Base-by-base conservation (phyloP, 2,797 vertebrate species). In the Myripristis murdjan region DNA sequence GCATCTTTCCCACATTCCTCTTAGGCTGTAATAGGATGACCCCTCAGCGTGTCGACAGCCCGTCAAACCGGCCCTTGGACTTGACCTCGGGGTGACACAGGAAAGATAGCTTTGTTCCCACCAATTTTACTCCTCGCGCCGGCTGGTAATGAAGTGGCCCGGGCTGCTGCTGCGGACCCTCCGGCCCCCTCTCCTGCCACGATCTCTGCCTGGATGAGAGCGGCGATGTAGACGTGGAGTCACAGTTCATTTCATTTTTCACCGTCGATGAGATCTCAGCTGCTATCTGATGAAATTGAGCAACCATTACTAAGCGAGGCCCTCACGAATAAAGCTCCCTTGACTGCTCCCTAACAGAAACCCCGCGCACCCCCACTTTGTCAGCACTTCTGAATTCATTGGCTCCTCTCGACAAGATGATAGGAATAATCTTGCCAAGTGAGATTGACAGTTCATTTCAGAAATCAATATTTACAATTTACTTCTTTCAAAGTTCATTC, bases 381-480 rank as follows among this genome's bases (percentile, higher is more conserved):
- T 96, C 95, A 93, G 91, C 91, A 93, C 94, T 96, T 97, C 96
- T 96, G 96, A 96, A 96, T 96, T 95, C 95, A 94, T 93, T 91
- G 95, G 60, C 71, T 75, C 53, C 82, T 88, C 93, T 65, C 65
- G 90, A 95, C 95, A 94, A 91, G 93, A 96, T 95, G 96, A 97
- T 95, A 94, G 95, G 94, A 97, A 97, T 96, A 97, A 97, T 97
- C 96, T 96, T 89, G 87, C 93, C 94, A 84, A 94, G 92, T 86
- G 93, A 97, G 97, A 97, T 95, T 96, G 97, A 97, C 96, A 97
- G 93, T 97, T 97, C 95, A 97, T 97, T 97, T 96, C 96, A 97
- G 92, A 97, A 97, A 97, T 98, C 97, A 97, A 98, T 98, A 98
- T 97, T 97, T 97, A 97, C 96, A 97, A 98, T 97, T 98, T 96